These are phyloP conservation scores for Chinchilla lanigera DNA, from an alignment of 2,113 vertebrate genomes.

Conservation along the genomic window DNA sequence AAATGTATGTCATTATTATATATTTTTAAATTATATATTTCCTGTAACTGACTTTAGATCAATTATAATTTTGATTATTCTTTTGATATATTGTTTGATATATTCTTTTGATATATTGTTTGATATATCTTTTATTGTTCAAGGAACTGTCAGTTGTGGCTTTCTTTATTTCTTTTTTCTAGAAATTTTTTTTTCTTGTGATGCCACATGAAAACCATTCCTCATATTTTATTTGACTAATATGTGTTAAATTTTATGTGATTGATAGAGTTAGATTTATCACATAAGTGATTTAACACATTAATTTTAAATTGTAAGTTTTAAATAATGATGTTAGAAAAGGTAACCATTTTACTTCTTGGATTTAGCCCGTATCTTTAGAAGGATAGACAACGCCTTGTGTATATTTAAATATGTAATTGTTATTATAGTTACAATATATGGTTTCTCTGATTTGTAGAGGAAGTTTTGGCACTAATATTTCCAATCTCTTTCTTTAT, in stretches of 20 bases:
- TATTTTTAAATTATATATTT: background rate
- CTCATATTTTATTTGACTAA: background rate
- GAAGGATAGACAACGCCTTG: background rate
- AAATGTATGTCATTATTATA: background rate
- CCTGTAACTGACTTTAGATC: background rate
- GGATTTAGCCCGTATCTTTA: background rate
- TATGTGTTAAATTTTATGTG: constrained; percentile 3
- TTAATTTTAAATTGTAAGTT: background rate
- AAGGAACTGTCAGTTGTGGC: background rate
- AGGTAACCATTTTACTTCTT: background rate
- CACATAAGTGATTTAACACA: background rate
- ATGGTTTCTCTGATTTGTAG: background rate
- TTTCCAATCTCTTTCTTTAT: background rate
- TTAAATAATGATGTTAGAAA: constrained; percentile 40
- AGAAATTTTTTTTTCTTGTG: background rate
- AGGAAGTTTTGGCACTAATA: background rate
- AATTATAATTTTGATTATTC: background rate
- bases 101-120: background rate
- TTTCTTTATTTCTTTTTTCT: background rate
- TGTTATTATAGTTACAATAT: background rate
- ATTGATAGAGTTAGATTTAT: background rate
- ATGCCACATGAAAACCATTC: background rate
- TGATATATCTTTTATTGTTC: background rate
- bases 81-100: background rate
- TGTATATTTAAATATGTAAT: background rate